phyloP scores from a whole-genome alignment of 92 coral and sea anemone species.

The Epizoanthus illoricatus region DNA sequence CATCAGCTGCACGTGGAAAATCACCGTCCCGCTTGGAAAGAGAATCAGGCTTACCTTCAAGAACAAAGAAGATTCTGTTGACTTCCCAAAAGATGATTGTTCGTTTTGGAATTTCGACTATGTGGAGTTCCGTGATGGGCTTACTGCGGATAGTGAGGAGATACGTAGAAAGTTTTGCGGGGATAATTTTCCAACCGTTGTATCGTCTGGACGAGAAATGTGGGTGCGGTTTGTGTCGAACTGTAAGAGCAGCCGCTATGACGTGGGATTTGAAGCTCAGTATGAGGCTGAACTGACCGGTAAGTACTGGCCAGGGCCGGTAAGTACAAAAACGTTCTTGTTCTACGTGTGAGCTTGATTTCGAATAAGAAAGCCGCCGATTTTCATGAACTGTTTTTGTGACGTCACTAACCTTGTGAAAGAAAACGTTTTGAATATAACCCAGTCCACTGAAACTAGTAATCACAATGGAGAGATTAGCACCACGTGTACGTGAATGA shows the following conservation, averaged over 20 bases:
- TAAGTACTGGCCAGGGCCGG: background rate
- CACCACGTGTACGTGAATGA: no score
- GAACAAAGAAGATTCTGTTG: conserved; percentile 14
- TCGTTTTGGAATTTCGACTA: conserved; percentile 32
- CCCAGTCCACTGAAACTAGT: no score
- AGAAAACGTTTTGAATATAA: no score
- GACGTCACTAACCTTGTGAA: no score
- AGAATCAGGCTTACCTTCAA: conserved; percentile 49
- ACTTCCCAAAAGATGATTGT: background rate
- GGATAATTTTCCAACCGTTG: conserved; percentile 19
- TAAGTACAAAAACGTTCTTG: background rate
- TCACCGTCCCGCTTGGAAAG: conserved; percentile 55
- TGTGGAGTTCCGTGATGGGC: conserved; percentile 48
- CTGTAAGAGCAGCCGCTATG: background rate
- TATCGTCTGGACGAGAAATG: conserved; percentile 30
- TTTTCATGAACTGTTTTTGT: no score
- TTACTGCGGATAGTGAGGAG: conserved; percentile 34
- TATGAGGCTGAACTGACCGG: conserved; percentile 31
- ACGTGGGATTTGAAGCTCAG: conserved; percentile 19
- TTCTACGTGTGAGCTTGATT: background rate
- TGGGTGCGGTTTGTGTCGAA: conserved; percentile 31
- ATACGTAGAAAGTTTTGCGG: conserved; percentile 24
- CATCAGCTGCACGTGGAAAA: conserved; percentile 76
- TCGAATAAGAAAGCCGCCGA: background rate
- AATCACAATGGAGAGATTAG: no score